A percentile compares a stretch with the other conserved stretches of the same genome.
Conservation (phyloP, 1,140 invertebrate genomes). For the Diorhabda sublineata region DNA sequence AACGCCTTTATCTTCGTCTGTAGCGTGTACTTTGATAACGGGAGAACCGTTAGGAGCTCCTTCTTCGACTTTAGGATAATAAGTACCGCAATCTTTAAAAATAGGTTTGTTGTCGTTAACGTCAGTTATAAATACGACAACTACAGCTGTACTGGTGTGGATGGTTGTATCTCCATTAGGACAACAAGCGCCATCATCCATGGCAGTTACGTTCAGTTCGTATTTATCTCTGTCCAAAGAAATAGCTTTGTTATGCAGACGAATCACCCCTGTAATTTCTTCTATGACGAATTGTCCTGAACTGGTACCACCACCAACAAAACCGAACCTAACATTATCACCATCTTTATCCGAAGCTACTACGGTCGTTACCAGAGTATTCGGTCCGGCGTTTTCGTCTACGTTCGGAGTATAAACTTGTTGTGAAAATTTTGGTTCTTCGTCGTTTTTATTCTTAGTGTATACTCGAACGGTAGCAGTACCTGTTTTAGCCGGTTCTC, state of each 20-base stretch:
- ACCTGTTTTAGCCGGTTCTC: constrained; percentile 86
- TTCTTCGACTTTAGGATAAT: constrained; percentile 89
- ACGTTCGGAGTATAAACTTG: constrained; percentile 95
- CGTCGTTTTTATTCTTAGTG: constrained; percentile 94
- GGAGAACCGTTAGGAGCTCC: constrained; percentile 88
- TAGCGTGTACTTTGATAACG: constrained; percentile 89
- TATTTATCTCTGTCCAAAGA: constrained; percentile 85
- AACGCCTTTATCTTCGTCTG: constrained; percentile 90
- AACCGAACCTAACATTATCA: constrained; percentile 90
- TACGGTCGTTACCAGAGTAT: constrained; percentile 89
- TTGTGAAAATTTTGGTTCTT: constrained; percentile 93
- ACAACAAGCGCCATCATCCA: constrained; percentile 91
- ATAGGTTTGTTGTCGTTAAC: constrained; percentile 94
- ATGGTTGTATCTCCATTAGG: constrained; percentile 78
- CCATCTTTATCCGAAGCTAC: constrained; percentile 94
- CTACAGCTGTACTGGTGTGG: constrained; percentile 91
- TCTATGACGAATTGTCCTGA: constrained; percentile 93
- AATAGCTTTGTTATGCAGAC: constrained; percentile 79
- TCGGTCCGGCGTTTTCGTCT: constrained; percentile 91
- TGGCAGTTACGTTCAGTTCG: constrained; percentile 89
- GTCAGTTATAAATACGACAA: constrained; percentile 94
- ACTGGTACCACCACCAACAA: constrained; percentile 82
- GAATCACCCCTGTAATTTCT: constrained; percentile 91
- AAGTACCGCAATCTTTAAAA: constrained; percentile 88
- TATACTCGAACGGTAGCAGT: constrained; percentile 89